These are phyloP conservation scores for Scytalopus superciliaris DNA, from an alignment of 2,113 vertebrate genomes.

Conservation along the genomic window DNA sequence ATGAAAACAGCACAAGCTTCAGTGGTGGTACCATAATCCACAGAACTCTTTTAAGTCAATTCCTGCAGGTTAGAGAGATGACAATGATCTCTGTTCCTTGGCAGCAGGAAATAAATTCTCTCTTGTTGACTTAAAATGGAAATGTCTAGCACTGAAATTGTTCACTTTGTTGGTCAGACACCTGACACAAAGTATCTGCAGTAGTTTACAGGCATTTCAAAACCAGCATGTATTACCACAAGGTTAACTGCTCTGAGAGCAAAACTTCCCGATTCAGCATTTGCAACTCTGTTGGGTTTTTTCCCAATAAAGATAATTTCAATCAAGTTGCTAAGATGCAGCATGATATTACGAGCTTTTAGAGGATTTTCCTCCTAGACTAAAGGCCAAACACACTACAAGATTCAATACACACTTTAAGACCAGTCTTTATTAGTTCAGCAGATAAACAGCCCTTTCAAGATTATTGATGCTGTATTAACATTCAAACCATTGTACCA, in stretches of 20 bases:
- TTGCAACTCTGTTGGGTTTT: neutral
- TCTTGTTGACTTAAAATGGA: neutral
- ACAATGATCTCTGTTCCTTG: neutral
- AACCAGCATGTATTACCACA: neutral
- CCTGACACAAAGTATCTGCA: neutral
- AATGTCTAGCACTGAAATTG: neutral
- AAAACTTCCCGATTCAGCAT: neutral
- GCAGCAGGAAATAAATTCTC: neutral
- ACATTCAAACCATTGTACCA: neutral
- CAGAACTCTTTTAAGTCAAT: neutral
- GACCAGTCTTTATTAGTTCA: neutral
- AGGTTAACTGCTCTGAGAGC: neutral
- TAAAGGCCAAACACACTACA: conserved; percentile 35
- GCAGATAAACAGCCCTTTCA: neutral
- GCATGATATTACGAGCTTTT: neutral
- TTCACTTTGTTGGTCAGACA: neutral
- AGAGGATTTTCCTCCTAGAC: neutral
- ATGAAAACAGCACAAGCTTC: neutral
- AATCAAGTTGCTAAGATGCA: neutral
- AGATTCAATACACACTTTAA: neutral
- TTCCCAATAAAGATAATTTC: neutral
- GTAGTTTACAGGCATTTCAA: neutral
- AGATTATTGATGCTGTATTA: neutral
- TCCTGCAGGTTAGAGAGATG: neutral
- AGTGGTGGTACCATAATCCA: neutral